A percentile compares a stretch with the other conserved stretches of the same genome.
Conservation (phyloP, 2,113 vertebrate genomes). For the Pygoscelis adeliae region DNA sequence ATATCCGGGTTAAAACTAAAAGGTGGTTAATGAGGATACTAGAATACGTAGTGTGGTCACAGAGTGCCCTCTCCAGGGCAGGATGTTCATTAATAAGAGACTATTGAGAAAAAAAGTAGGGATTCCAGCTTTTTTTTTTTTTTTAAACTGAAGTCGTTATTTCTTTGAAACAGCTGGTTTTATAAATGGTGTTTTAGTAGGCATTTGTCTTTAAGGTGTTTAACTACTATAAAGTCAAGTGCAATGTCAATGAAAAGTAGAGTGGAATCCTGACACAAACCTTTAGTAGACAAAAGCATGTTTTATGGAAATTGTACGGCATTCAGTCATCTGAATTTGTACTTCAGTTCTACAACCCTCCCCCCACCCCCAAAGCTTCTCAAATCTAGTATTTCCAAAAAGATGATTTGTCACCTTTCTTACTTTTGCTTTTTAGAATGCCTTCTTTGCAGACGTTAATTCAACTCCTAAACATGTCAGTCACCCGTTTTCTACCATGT, state of each 20-base stretch:
- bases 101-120: neutral
- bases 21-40: neutral
- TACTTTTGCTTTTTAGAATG: neutral
- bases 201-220: neutral
- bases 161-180: neutral
- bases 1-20: neutral
- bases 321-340: neutral
- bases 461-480: neutral
- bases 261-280: neutral
- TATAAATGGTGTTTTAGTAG: neutral
- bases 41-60: neutral
- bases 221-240: neutral
- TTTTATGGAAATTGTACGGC: neutral
- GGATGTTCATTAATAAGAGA: conserved; percentile 6
- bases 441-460: neutral
- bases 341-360: neutral
- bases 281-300: neutral
- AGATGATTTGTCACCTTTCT: neutral
- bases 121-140: neutral
- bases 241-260: neutral
- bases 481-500: neutral
- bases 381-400: neutral
- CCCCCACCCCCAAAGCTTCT: neutral
- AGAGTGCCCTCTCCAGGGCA: conserved; percentile 67
- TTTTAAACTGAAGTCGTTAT: neutral